Percentiles rank a stretch among this genome's conserved stretches.
These are phyloP conservation scores for Acipenser oxyrinchus DNA, from an alignment of 2,797 vertebrate species.

Conservation along the genomic window DNA sequence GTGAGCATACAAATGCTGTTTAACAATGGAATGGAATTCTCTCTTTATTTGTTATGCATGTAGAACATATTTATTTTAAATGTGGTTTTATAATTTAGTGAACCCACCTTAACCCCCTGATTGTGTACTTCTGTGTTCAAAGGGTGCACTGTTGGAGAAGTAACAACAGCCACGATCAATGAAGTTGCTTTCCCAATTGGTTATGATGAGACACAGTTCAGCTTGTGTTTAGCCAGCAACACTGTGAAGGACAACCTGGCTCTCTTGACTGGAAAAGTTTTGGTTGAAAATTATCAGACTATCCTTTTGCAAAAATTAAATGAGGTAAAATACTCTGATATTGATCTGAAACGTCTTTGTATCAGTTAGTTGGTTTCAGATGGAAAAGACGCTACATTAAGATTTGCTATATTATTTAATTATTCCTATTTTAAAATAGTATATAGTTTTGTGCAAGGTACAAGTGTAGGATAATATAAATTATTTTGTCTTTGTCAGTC, in stretches of 20 bases:
- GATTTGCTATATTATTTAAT: background rate
- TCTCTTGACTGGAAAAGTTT: constrained; percentile 35
- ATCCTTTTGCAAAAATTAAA: constrained; percentile 49
- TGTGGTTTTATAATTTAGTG: background rate
- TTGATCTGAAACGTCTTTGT: background rate
- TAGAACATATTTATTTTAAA: background rate
- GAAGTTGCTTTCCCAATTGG: constrained; percentile 47
- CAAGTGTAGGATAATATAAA: no score
- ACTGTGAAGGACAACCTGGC: constrained; percentile 45
- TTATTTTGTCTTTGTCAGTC: no score
- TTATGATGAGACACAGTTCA: constrained; percentile 48
- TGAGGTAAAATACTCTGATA: constrained; percentile 33
- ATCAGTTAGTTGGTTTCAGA: no score
- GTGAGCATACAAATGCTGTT: no score
- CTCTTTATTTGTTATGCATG: no score
- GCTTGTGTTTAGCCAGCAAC: constrained; percentile 41
- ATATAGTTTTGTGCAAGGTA: no score
- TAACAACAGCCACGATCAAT: constrained; percentile 41
- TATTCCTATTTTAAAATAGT: no score
- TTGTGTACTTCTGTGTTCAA: constrained; percentile 10
- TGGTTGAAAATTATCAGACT: constrained; percentile 29
- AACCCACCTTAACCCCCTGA: background rate
- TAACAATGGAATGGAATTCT: no score
- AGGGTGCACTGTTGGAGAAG: constrained; percentile 38
- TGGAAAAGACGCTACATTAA: no score